Conservation (phyloP, 2,113 vertebrate genomes). For the Dipodomys spectabilis region DNA sequence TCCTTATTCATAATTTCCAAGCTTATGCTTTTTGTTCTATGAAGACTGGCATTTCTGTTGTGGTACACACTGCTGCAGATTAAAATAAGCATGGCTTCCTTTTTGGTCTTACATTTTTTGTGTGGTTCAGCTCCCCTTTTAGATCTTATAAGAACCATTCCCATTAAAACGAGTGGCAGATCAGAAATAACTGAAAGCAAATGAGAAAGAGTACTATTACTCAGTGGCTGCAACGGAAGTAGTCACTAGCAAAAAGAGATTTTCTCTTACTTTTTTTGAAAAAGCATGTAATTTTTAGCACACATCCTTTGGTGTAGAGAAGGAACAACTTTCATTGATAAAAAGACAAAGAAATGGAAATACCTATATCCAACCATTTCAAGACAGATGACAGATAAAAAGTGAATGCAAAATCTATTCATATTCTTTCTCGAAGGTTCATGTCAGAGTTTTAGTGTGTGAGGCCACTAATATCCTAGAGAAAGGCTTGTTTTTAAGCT, state of each 20-base stretch:
- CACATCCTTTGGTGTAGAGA: background rate
- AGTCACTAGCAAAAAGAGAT: background rate
- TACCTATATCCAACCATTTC: background rate
- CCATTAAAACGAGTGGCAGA: background rate
- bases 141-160: slow-evolving; percentile 5
- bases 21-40: slow-evolving; percentile 8
- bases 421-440: background rate
- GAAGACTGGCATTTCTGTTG: slow-evolving; percentile 29
- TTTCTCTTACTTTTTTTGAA: background rate
- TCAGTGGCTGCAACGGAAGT: background rate
- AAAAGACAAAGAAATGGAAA: background rate
- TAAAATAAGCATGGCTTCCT: background rate
- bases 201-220: background rate
- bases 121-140: background rate
- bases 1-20: slow-evolving; percentile 21
- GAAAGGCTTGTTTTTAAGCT: background rate
- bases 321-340: background rate
- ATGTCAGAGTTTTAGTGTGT: background rate
- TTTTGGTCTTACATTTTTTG: background rate
- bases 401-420: background rate
- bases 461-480: background rate
- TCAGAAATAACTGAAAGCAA: background rate
- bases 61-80: background rate
- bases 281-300: background rate
- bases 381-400: background rate